Evolutionary conservation across 2,113 vertebrate species (phyloP).

Genomic region (Silurus meridionalis): DNA sequence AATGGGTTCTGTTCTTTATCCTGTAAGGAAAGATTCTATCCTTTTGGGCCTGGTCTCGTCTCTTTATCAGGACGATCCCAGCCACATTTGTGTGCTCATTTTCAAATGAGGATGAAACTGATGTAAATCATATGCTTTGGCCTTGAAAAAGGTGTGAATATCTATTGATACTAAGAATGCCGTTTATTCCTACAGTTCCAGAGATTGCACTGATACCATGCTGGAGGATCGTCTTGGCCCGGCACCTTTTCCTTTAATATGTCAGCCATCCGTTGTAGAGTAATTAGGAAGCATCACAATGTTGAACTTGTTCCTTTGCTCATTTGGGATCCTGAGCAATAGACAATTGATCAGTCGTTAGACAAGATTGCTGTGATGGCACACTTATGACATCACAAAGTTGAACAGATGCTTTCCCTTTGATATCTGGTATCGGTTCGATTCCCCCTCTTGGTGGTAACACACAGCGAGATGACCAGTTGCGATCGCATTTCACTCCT

Average conservation of each 20-base stretch:
- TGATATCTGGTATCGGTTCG: too few species aligned
- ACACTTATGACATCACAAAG: background rate
- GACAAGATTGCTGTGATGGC: background rate
- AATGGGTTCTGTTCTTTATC: background rate
- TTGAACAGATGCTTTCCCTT: background rate
- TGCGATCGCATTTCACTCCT: background rate
- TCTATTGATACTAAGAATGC: background rate
- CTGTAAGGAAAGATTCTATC: background rate
- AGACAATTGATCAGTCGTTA: too few species aligned
- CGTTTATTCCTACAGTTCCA: background rate
- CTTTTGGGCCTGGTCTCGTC: background rate
- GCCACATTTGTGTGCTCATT: background rate
- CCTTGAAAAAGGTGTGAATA: background rate
- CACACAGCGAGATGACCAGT: background rate
- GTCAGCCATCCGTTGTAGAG: background rate
- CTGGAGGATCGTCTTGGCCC: background rate
- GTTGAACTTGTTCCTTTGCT: slow-evolving; percentile 15
- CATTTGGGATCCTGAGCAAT: background rate
- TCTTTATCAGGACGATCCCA: background rate
- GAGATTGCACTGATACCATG: background rate
- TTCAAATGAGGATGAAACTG: background rate
- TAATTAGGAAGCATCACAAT: background rate
- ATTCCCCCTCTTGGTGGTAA: background rate
- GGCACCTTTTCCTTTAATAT: slow-evolving; percentile 7
- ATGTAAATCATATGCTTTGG: background rate